Evolutionary conservation across 2,888 invertebrate species (phyloP).

Genomic region (Orchesellides sinensis): DNA sequence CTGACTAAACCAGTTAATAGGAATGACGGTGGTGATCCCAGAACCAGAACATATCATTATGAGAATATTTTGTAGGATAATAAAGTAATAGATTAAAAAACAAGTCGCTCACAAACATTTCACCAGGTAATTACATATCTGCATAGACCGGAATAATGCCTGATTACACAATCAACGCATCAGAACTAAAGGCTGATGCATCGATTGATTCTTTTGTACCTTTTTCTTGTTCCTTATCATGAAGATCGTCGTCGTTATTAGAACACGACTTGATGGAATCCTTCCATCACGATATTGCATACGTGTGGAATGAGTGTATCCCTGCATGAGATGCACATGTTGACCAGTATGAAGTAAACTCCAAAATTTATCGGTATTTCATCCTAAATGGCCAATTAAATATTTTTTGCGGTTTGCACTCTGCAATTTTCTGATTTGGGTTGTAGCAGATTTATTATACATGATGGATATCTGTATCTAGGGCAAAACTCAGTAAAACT

Average conservation of each 20-base stretch:
- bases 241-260: neutral
- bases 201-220: too few relatives aligned
- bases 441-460: too few relatives aligned
- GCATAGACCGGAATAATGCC: slow-evolving; percentile 9
- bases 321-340: too few relatives aligned
- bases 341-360: too few relatives aligned
- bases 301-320: too few relatives aligned
- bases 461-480: too few relatives aligned
- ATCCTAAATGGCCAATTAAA: slow-evolving; percentile 1
- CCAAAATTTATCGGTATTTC: slow-evolving; percentile 2
- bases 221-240: neutral
- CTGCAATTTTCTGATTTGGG: neutral
- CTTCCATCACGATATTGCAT: neutral
- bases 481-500: too few relatives aligned
- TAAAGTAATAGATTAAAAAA: slow-evolving; percentile 45
- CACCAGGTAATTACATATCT: slow-evolving; percentile 39
- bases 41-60: slow-evolving; percentile 42
- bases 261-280: neutral
- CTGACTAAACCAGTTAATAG: slow-evolving; percentile 39
- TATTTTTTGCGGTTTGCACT: neutral
- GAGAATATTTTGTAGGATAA: slow-evolving; percentile 40
- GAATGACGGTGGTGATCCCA: slow-evolving; percentile 1
- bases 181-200: neutral
- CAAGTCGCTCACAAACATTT: slow-evolving; percentile 24
- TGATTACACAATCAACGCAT: neutral